A percentile compares a stretch with the other conserved stretches of the same genome.
phyloP scores from a whole-genome alignment of 2,797 vertebrate species.

The Allobates femoralis region DNA sequence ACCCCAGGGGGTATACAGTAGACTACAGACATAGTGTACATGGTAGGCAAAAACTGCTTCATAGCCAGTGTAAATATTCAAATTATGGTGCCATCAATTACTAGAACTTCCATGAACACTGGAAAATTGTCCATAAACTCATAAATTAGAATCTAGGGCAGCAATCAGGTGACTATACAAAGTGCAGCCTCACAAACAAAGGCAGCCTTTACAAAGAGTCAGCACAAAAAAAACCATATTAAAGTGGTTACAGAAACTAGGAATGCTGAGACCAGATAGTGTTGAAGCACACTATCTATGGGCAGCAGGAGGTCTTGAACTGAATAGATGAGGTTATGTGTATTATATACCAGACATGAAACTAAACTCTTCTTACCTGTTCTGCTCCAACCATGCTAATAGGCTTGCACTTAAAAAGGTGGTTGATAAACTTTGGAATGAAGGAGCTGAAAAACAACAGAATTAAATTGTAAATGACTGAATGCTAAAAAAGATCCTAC shows the following conservation, averaged over 20 bases:
- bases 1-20: neutral
- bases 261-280: too few species aligned
- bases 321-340: neutral
- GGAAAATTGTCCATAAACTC: neutral
- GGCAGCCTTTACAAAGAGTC: too few species aligned
- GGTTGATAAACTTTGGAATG: slow-evolving; percentile 99
- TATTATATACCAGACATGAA: neutral
- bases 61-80: neutral
- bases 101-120: neutral
- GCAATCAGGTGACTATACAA: neutral
- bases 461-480: slow-evolving; percentile 20
- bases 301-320: too few species aligned
- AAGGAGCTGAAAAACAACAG: slow-evolving; percentile 84
- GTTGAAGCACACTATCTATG: too few species aligned
- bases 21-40: neutral
- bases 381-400: slow-evolving; percentile 99
- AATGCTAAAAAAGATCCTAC: neutral
- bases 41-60: neutral
- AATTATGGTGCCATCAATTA: neutral
- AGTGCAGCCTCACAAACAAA: neutral
- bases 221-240: too few species aligned
- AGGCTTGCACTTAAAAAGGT: slow-evolving; percentile 97
- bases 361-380: slow-evolving; percentile 82
- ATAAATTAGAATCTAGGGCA: too few species aligned
- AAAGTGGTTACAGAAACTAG: too few species aligned